These are phyloP conservation scores for Apodemus speciosus DNA, from an alignment of 2,113 vertebrate species.

Conservation along the genomic window DNA sequence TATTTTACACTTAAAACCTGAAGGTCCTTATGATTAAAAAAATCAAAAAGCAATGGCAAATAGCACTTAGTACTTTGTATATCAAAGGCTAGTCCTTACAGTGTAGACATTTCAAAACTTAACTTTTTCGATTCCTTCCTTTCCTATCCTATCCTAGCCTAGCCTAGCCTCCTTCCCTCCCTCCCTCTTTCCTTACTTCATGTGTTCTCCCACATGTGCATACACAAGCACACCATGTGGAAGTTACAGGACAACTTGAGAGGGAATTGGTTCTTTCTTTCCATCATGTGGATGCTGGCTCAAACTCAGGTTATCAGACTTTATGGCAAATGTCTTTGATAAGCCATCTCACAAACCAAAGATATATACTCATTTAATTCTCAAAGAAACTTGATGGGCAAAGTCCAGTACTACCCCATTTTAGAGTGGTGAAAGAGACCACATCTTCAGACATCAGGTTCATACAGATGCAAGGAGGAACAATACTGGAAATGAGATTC, in stretches of 20 bases:
- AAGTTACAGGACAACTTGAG: background rate
- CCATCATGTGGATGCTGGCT: background rate
- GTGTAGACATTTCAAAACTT: background rate
- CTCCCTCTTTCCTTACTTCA: background rate
- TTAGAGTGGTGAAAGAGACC: background rate
- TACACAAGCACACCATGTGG: background rate
- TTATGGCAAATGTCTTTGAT: background rate
- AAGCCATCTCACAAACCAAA: background rate
- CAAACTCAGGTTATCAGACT: background rate
- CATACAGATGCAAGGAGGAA: background rate
- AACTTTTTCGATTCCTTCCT: background rate
- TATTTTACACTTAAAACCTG: constrained; percentile 45
- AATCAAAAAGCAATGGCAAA: constrained; percentile 9
- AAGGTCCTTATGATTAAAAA: constrained; percentile 19
- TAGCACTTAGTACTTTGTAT: background rate
- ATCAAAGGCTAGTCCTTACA: background rate
- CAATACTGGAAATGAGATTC: background rate
- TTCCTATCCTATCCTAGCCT: background rate
- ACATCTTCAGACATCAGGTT: background rate
- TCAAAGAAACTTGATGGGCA: background rate
- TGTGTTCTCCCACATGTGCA: background rate
- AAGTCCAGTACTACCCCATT: background rate
- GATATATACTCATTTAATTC: background rate
- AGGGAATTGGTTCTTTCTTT: background rate
- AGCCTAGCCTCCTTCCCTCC: no score